These are phyloP conservation scores for Tamandua tetradactyla DNA, from an alignment of 2,797 vertebrate species.

Conservation along the genomic window DNA sequence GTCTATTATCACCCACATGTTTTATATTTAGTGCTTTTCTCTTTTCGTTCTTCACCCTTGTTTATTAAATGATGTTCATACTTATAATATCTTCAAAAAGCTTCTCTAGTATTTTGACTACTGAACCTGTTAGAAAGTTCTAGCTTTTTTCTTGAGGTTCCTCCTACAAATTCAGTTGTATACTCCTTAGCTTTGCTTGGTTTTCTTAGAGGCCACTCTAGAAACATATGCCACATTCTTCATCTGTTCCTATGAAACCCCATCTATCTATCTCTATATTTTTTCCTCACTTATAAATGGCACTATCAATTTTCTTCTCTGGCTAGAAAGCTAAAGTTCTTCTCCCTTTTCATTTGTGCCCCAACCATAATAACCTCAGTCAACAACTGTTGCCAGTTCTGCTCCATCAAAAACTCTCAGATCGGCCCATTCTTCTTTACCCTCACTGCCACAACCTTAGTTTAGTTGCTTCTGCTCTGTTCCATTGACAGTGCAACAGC, in stretches of 20 bases:
- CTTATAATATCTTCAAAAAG: neutral
- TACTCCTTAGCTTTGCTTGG: neutral
- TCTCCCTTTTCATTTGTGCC: neutral
- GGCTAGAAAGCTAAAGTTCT: neutral
- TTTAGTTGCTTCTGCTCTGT: neutral
- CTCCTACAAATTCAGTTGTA: neutral
- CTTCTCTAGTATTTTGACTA: neutral
- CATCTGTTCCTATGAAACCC: neutral
- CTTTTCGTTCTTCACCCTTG: neutral
- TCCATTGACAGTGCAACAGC: neutral
- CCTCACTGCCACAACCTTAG: neutral
- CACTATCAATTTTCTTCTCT: neutral
- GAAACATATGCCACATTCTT: neutral
- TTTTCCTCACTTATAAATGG: neutral
- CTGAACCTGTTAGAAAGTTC: neutral
- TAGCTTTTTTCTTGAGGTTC: neutral
- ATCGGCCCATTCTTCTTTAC: neutral
- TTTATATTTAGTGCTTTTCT: neutral
- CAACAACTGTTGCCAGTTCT: neutral
- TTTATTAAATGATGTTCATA: neutral
- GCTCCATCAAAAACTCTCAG: neutral
- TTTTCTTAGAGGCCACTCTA: neutral
- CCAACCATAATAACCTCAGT: neutral
- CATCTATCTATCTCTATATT: neutral
- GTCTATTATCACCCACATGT: neutral